Evolutionary conservation across 64 coral and sea anemone species (phyloP).

Genomic region (Hydrozoanthus tunicans): DNA sequence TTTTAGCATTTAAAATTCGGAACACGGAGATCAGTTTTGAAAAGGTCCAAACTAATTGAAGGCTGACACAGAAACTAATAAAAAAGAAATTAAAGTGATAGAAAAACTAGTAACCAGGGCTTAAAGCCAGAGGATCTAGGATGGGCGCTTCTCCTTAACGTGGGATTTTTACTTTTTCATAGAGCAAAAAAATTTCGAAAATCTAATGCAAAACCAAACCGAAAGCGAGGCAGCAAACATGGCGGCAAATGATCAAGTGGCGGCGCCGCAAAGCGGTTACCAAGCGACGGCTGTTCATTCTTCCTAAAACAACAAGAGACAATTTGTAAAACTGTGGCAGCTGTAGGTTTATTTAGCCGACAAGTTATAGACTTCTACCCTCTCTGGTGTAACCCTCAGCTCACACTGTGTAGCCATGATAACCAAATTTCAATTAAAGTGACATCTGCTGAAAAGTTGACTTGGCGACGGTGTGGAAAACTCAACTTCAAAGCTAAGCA

Average conservation of each 20-base stretch:
- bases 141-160: too few species aligned
- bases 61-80: too few species aligned
- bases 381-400: too few species aligned
- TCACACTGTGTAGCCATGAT: background rate
- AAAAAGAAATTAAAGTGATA: too few species aligned
- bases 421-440: background rate
- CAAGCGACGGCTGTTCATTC: slow-evolving; percentile 26
- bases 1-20: too few species aligned
- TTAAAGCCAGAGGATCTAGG: too few species aligned
- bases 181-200: too few species aligned
- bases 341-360: background rate
- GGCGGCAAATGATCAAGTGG: slow-evolving; percentile 17
- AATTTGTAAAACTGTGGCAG: background rate
- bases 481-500: background rate
- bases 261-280: slow-evolving; percentile 17
- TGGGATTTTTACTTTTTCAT: too few species aligned
- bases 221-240: slow-evolving; percentile 40
- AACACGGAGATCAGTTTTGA: too few species aligned
- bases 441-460: background rate
- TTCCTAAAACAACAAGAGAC: background rate
- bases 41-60: too few species aligned
- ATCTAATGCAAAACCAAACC: background rate
- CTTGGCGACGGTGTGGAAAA: background rate
- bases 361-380: background rate
- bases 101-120: too few species aligned